Percentiles rank a stretch among this genome's conserved stretches.
Conservation (phyloP, 2,888 invertebrate species). For the Tenodera sinensis region DNA sequence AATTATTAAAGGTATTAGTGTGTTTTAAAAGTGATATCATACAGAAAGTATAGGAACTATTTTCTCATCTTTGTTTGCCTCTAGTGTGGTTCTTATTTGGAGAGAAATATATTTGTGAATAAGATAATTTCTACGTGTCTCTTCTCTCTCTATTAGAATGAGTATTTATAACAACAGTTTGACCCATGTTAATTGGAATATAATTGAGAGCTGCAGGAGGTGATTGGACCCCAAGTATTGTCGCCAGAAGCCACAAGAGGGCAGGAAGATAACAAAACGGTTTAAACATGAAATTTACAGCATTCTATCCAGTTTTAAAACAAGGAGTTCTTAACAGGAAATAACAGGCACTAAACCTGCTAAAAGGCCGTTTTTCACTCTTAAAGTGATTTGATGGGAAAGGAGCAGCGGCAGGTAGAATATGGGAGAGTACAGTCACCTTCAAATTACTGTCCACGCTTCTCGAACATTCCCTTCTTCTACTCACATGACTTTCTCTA, state of each 20-base stretch:
- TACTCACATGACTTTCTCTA: no score
- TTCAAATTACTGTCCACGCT: background rate
- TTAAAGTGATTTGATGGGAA: slow-evolving; percentile 5
- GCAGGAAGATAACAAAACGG: background rate
- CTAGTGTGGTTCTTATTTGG: no score
- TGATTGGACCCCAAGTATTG: background rate
- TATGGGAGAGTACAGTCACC: background rate
- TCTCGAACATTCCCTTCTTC: no score
- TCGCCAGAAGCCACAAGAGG: background rate
- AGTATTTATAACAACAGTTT: no score
- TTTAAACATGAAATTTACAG: background rate
- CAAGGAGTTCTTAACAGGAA: background rate
- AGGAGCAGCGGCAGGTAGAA: background rate
- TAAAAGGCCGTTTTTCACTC: slow-evolving; percentile 14
- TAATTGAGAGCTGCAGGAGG: background rate
- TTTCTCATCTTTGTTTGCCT: no score
- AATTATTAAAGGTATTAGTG: no score
- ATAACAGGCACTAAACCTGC: background rate
- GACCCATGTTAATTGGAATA: no score
- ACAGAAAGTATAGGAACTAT: no score
- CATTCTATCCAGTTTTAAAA: background rate
- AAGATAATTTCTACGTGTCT: no score
- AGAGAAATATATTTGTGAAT: no score
- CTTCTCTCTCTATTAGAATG: no score
- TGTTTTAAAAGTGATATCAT: no score